Base-by-base conservation (phyloP, 2,113 vertebrate species). In the Aythya baeri region DNA sequence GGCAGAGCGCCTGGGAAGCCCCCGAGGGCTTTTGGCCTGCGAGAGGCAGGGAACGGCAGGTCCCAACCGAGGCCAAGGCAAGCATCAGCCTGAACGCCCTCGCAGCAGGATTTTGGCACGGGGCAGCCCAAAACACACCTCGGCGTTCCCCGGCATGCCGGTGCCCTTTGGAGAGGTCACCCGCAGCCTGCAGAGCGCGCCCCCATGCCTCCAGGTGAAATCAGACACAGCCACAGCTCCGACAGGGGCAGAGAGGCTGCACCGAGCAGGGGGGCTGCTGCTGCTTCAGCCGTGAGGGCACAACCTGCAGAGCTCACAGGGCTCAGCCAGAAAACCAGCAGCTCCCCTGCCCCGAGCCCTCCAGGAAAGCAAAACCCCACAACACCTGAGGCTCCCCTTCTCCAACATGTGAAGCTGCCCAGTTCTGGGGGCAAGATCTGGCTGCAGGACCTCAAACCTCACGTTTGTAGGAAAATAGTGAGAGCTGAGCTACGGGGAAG, bases 1-100 rank as follows among this genome's bases (percentile, higher is more conserved):
- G 34, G 17, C 1, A 2, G 31, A 34, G 7, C 0, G 0, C 12
- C 0, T n/a, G 0, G 49, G 46, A 71, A 7, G 49, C 29, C 17
- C 61, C 26, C 62, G 13, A 27, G 11, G 36, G 12, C 38, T 31
- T 43, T 31, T 43, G 38, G 72, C 31, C 61, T 65, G 49, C 22
- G 38, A 54, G 34, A 34, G 23, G 23, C 57, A 46, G 26, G 61
- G 22, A 59, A 50, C 36, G 52, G 11, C 49, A 41, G 59, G 34
- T 32, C 15, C 76, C 13, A 8, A 41, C 17, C 7, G 5, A 41
- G 49, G 29, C 29, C 23, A 17, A 32, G 46, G 22, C 59, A 79
- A 65, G 61, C 62, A 32, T 7, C 38, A 25, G 76, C 76, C 49
- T 41, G 36, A 52, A 65, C 52, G 13, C 22, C 59, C 46, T 52